Percentiles rank a stretch among this genome's conserved stretches.
Conservation (phyloP, 37 sponge, comb jelly and placozoan genomes). For the Tethya wilhelma region DNA sequence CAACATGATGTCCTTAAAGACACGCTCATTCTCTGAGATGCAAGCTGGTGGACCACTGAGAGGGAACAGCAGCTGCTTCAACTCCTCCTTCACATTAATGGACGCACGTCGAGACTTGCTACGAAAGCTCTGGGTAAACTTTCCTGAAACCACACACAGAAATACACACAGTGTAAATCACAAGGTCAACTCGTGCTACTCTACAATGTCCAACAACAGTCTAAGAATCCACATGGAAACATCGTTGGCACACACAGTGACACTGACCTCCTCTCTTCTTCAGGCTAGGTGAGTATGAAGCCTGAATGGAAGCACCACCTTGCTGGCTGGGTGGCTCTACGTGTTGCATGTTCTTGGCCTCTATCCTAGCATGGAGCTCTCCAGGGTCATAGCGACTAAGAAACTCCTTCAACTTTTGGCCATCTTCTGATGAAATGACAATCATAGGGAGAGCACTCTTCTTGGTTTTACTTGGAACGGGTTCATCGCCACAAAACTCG, state of each 20-base stretch:
- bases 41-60: constrained; percentile 38
- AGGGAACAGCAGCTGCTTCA: constrained; percentile 45
- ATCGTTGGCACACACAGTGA: no score
- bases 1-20: constrained; percentile 46
- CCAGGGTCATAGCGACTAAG: constrained; percentile 37
- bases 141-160: not conserved
- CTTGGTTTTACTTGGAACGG: constrained; percentile 16
- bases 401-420: constrained; percentile 21
- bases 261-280: no score
- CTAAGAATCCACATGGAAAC: no score
- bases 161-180: no score
- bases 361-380: constrained; percentile 31
- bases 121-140: not conserved
- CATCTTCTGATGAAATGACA: constrained; percentile 32
- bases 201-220: no score
- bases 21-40: constrained; percentile 45
- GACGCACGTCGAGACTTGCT: not conserved
- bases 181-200: no score
- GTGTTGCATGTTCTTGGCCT: constrained; percentile 33
- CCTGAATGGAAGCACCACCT: not conserved
- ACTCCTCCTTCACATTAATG: constrained; percentile 48
- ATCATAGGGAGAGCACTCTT: constrained; percentile 21
- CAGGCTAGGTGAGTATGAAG: not conserved
- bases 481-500: constrained; percentile 8
- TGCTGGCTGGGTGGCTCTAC: constrained; percentile 1